phyloP scores from a whole-genome alignment of 2,888 invertebrate genomes.

The Harpagoxenus sublaevis region DNA sequence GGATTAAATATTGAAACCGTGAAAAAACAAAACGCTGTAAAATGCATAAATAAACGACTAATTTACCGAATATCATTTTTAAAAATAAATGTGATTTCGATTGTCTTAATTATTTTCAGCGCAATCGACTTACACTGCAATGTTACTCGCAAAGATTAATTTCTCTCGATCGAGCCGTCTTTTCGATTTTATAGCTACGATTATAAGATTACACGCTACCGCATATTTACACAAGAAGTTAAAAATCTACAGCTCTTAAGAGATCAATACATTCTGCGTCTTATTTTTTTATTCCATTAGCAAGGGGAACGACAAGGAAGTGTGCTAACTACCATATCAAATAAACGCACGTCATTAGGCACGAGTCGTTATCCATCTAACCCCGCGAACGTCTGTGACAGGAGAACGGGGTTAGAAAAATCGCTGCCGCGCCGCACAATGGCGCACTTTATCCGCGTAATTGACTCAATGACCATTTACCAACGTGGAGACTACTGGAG shows the following conservation, averaged over 20 bases:
- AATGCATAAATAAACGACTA: neutral
- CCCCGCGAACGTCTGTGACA: slow-evolving; percentile 68
- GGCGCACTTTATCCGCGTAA: slow-evolving; percentile 84
- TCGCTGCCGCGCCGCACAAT: slow-evolving; percentile 82
- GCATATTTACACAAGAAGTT: neutral
- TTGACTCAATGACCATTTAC: slow-evolving; percentile 85
- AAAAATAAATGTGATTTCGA: neutral
- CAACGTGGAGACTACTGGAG: slow-evolving; percentile 67
- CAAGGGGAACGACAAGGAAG: slow-evolving; percentile 36
- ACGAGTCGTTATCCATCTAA: slow-evolving; percentile 74
- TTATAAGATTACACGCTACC: neutral
- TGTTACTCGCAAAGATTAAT: neutral
- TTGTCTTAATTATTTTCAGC: neutral
- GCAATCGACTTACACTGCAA: neutral
- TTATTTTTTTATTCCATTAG: slow-evolving; percentile 6
- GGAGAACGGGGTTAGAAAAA: slow-evolving; percentile 83
- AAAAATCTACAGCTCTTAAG: neutral
- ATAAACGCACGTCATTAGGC: slow-evolving; percentile 72
- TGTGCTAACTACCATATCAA: slow-evolving; percentile 42
- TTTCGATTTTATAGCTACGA: neutral
- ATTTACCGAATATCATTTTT: neutral
- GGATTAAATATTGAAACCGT: neutral
- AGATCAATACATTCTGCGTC: neutral
- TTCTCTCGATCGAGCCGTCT: neutral
- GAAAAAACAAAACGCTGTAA: neutral